A percentile compares a stretch with the other conserved stretches of the same genome.
These are phyloP conservation scores for Fundulus diaphanus DNA, from an alignment of 2,797 vertebrate species.

Conservation along the genomic window DNA sequence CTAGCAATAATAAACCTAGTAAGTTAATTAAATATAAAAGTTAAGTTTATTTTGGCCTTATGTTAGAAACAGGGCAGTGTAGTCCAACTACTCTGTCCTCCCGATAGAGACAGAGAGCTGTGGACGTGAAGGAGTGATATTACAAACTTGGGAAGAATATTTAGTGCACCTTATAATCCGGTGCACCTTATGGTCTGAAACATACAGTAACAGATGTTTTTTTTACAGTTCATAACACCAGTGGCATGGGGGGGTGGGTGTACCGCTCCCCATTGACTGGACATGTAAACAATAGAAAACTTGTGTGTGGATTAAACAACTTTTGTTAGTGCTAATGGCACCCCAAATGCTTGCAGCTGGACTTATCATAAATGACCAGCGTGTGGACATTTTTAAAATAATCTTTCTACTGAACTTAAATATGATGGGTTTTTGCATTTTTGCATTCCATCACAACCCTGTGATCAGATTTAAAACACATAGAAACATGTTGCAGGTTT, in stretches of 20 bases:
- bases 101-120: too few relatives aligned
- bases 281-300: neutral
- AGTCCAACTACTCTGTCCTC: too few relatives aligned
- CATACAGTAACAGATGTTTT: neutral
- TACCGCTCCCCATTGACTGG: neutral
- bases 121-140: too few relatives aligned
- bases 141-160: too few relatives aligned
- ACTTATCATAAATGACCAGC: neutral
- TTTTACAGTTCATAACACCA: neutral
- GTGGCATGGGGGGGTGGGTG: neutral
- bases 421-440: neutral
- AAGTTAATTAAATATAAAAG: too few relatives aligned
- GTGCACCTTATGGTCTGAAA: too few relatives aligned
- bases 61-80: too few relatives aligned
- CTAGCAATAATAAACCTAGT: too few relatives aligned
- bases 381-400: neutral
- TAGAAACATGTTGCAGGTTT: neutral
- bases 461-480: neutral
- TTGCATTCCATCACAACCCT: neutral
- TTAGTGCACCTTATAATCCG: too few relatives aligned
- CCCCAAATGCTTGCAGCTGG: neutral
- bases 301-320: neutral
- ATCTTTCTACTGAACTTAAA: neutral
- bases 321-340: neutral
- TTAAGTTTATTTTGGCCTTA: too few relatives aligned